Percentiles rank a stretch among this genome's conserved stretches.
phyloP scores from a whole-genome alignment of 1,140 invertebrate genomes.

The Drosophila kanapiae region DNA sequence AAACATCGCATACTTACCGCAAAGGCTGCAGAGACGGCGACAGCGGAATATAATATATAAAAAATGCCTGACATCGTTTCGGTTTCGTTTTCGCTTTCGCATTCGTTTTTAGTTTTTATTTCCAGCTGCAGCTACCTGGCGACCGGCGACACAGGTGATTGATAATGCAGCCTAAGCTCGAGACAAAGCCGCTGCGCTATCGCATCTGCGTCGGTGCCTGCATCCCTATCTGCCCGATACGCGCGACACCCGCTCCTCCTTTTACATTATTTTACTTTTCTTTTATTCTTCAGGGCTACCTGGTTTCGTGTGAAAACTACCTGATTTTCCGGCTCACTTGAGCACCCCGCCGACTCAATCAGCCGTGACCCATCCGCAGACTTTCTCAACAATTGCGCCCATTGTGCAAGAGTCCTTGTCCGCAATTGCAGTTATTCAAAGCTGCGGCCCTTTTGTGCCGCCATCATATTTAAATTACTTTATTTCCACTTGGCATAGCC shows the following conservation, averaged over 20 bases:
- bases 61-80: slow-evolving; percentile 56
- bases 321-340: slow-evolving; percentile 72
- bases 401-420: slow-evolving; percentile 62
- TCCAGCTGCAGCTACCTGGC: slow-evolving; percentile 60
- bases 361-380: slow-evolving; percentile 44
- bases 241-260: slow-evolving; percentile 49
- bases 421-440: slow-evolving; percentile 59
- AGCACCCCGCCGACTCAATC: slow-evolving; percentile 40
- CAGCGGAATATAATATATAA: slow-evolving; percentile 33
- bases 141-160: slow-evolving; percentile 65
- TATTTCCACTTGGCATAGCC: slow-evolving; percentile 63
- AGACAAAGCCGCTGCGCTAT: slow-evolving; percentile 60
- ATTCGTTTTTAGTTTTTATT: slow-evolving; percentile 23
- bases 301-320: slow-evolving; percentile 76
- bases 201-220: slow-evolving; percentile 37
- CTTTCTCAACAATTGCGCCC: slow-evolving; percentile 63
- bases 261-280: background rate
- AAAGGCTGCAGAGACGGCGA: slow-evolving; percentile 19
- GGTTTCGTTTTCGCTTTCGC: slow-evolving; percentile 17
- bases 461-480: slow-evolving; percentile 78
- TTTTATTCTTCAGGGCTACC: slow-evolving; percentile 19
- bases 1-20: slow-evolving; percentile 30
- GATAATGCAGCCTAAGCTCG: slow-evolving; percentile 67
- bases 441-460: slow-evolving; percentile 59
- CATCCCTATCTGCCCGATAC: slow-evolving; percentile 50